A percentile compares a stretch with the other conserved stretches of the same genome.
Conservation (phyloP, 2,113 vertebrate genomes). For the Agelaius tricolor region DNA sequence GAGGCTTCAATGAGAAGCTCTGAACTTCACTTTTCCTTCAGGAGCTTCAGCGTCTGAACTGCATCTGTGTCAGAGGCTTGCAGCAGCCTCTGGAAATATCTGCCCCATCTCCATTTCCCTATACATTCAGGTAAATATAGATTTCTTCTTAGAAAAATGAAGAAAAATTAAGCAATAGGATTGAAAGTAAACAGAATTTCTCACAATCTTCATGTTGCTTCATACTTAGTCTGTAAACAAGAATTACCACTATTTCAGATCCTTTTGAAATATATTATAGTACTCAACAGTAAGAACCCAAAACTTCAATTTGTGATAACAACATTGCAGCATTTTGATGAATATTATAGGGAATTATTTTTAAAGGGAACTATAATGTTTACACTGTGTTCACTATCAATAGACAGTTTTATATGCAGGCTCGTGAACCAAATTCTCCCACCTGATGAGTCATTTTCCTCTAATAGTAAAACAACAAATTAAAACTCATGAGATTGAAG, state of each 20-base stretch:
- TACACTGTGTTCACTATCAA: neutral
- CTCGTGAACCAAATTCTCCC: conserved; percentile 22
- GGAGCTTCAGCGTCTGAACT: neutral
- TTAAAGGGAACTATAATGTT: conserved; percentile 15
- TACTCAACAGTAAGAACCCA: neutral
- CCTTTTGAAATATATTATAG: neutral
- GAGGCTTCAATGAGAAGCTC: neutral
- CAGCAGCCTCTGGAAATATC: neutral
- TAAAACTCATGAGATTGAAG: conserved; percentile 25
- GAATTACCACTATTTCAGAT: neutral
- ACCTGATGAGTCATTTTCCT: conserved; percentile 52
- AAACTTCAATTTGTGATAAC: neutral
- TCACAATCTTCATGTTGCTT: neutral
- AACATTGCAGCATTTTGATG: neutral
- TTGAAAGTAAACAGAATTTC: neutral
- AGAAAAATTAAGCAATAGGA: neutral
- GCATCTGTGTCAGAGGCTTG: neutral
- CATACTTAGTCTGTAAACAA: neutral
- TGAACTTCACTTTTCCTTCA: neutral
- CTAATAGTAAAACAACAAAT: conserved; percentile 46
- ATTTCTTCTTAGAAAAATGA: neutral
- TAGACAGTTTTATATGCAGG: conserved; percentile 24
- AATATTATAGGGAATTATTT: neutral
- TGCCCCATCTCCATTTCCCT: neutral
- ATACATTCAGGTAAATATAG: neutral